Conservation (phyloP, 1,140 invertebrate species). For the Penaeus vannamei region DNA sequence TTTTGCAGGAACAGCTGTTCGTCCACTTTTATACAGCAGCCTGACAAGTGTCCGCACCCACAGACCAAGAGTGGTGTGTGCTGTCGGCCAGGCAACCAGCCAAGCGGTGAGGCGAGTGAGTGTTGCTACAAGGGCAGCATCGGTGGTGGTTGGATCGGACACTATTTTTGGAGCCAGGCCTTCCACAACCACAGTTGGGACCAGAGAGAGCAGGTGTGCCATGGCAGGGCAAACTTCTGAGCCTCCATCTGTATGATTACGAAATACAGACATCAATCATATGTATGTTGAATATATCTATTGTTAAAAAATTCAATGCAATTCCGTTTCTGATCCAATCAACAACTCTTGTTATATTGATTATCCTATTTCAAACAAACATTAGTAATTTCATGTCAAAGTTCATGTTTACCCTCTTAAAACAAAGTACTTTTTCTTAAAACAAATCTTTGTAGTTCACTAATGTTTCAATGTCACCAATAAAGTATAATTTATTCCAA, state of each 20-base stretch:
- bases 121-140: conserved; percentile 50
- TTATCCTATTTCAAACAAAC: too few relatives aligned
- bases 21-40: conserved; percentile 55
- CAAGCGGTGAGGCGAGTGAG: conserved; percentile 61
- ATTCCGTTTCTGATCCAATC: too few relatives aligned
- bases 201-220: conserved; percentile 61
- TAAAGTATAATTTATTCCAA: too few relatives aligned
- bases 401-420: too few relatives aligned
- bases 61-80: conserved; percentile 47
- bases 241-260: conserved; percentile 39
- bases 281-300: too few relatives aligned
- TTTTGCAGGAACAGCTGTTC: conserved; percentile 46
- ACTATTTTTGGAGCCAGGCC: conserved; percentile 63
- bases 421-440: too few relatives aligned
- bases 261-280: too few relatives aligned
- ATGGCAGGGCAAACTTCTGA: conserved; percentile 65
- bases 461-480: too few relatives aligned
- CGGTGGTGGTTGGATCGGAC: conserved; percentile 50
- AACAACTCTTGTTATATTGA: too few relatives aligned
- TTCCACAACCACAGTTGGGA: conserved; percentile 58
- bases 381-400: too few relatives aligned
- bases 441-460: too few relatives aligned
- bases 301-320: too few relatives aligned
- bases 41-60: conserved; percentile 61
- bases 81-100: conserved; percentile 61